Conservation (phyloP, 2,888 invertebrate species). For the Villa cingulata region DNA sequence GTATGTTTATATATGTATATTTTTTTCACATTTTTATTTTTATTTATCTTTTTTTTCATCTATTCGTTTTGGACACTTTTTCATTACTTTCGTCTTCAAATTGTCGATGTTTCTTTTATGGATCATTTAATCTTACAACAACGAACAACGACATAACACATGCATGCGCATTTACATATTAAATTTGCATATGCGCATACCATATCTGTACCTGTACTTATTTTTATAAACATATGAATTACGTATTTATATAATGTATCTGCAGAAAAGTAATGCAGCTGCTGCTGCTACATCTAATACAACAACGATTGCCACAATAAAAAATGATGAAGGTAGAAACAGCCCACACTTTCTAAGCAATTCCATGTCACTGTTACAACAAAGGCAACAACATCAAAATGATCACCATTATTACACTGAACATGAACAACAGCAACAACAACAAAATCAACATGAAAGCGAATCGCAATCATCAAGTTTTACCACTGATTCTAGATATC, state of each 20-base stretch:
- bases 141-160: too few species aligned
- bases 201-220: neutral
- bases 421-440: slow-evolving; percentile 11
- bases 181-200: neutral
- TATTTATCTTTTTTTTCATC: neutral
- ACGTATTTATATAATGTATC: neutral
- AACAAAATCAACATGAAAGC: slow-evolving; percentile 23
- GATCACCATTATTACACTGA: too few species aligned
- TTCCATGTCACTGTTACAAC: slow-evolving; percentile 4
- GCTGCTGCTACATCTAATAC: slow-evolving; percentile 3
- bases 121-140: too few species aligned
- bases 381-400: slow-evolving; percentile 9
- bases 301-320: slow-evolving; percentile 6
- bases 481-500: slow-evolving; percentile 3
- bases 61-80: too few species aligned
- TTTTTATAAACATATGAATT: neutral
- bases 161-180: too few species aligned
- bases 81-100: too few species aligned
- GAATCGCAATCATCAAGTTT: slow-evolving; percentile 17
- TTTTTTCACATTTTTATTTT: neutral
- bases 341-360: slow-evolving; percentile 11
- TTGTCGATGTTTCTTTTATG: too few species aligned
- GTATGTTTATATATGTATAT: too few species aligned
- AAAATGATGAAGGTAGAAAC: slow-evolving; percentile 1
- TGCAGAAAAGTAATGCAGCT: slow-evolving; percentile 8